These are phyloP conservation scores for Tretioscincus oriximinensis DNA, from an alignment of 2,113 vertebrate species.

Conservation along the genomic window DNA sequence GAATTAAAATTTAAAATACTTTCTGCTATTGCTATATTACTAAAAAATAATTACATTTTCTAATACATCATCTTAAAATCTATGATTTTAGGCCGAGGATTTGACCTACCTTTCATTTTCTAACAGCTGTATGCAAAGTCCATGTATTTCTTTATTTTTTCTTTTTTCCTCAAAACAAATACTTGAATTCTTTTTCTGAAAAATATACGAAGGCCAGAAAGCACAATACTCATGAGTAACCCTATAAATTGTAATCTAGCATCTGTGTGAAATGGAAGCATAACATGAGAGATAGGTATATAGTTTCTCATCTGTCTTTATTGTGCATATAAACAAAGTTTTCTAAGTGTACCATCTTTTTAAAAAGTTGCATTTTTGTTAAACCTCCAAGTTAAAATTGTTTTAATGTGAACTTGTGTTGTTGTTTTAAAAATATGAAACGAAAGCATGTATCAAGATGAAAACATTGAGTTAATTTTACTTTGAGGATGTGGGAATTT, in stretches of 20 bases:
- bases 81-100: conserved; percentile 47
- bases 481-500: no score
- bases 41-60: conserved; percentile 2
- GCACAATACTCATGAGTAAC: conserved; percentile 60
- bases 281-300: conserved; percentile 5
- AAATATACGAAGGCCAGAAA: conserved; percentile 61
- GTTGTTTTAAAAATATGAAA: no score
- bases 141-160: conserved; percentile 58
- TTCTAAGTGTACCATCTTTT: conserved; percentile 32
- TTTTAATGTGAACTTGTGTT: conserved; percentile 2
- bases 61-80: not conserved
- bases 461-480: no score
- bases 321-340: conserved; percentile 12
- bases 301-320: not conserved
- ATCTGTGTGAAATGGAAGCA: conserved; percentile 26
- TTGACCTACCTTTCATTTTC: conserved; percentile 65
- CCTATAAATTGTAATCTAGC: conserved; percentile 39
- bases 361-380: not conserved
- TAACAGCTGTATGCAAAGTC: conserved; percentile 67
- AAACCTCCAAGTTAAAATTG: not conserved
- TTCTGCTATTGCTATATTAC: not conserved
- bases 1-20: not conserved
- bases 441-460: no score
- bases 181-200: conserved; percentile 67
- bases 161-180: conserved; percentile 63